phyloP scores from a whole-genome alignment of 92 coral and sea anemone genomes.

The Meandrina meandrites region DNA sequence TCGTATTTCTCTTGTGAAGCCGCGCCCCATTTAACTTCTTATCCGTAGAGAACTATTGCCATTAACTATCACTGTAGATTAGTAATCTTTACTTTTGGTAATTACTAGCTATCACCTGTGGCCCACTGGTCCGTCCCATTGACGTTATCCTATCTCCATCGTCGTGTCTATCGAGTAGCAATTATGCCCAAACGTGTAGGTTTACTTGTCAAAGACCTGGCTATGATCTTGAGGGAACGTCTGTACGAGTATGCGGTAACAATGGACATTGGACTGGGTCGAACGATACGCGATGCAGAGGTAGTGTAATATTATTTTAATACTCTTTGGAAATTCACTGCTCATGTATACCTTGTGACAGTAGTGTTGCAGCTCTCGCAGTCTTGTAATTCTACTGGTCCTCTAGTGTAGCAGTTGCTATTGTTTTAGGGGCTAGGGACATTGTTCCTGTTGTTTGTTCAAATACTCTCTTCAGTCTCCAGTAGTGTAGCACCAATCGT shows the following conservation, averaged over 20 bases:
- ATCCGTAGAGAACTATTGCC: too few relatives aligned
- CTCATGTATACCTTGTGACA: too few relatives aligned
- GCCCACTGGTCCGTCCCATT: constrained; percentile 34
- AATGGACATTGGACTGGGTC: constrained; percentile 54
- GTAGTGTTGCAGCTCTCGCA: too few relatives aligned
- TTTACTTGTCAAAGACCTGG: constrained; percentile 41
- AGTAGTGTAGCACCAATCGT: too few relatives aligned
- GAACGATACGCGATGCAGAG: constrained; percentile 54
- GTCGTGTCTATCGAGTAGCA: constrained; percentile 42
- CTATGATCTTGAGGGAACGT: constrained; percentile 43
- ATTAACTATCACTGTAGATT: not conserved
- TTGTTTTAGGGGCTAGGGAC: too few relatives aligned
- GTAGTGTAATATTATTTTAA: not conserved
- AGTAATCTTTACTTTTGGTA: not conserved
- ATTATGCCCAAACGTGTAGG: constrained; percentile 38
- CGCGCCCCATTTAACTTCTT: too few relatives aligned
- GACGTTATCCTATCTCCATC: constrained; percentile 43
- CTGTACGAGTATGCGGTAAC: constrained; percentile 37
- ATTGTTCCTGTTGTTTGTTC: too few relatives aligned
- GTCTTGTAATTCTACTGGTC: too few relatives aligned
- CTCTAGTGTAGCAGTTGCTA: too few relatives aligned
- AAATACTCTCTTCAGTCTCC: too few relatives aligned
- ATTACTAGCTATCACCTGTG: constrained; percentile 33
- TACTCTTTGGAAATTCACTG: too few relatives aligned
- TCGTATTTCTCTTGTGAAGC: too few relatives aligned